A percentile compares a stretch with the other conserved stretches of the same genome.
These are phyloP conservation scores for Procavia capensis DNA, from an alignment of 2,113 vertebrate species.

Conservation along the genomic window DNA sequence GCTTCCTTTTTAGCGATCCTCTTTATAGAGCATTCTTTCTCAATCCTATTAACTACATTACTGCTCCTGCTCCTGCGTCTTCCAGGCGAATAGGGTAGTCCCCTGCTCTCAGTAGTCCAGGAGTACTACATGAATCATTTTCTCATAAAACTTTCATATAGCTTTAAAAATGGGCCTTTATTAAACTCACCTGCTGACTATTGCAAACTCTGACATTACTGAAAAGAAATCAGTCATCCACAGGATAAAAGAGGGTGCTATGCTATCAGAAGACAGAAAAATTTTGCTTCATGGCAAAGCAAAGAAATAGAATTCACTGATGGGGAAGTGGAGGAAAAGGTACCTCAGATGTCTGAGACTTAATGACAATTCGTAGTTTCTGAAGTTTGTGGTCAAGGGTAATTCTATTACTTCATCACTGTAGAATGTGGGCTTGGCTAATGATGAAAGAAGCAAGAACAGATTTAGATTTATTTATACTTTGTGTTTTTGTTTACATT, in stretches of 20 bases:
- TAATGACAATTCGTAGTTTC: background rate
- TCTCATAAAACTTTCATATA: background rate
- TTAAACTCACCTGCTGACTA: background rate
- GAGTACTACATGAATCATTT: background rate
- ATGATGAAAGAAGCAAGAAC: background rate
- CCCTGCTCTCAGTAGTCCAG: background rate
- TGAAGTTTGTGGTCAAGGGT: background rate
- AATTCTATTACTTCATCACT: background rate
- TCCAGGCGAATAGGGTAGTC: background rate
- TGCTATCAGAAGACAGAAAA: background rate
- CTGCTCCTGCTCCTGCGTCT: background rate
- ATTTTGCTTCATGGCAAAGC: background rate
- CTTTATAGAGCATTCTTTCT: background rate
- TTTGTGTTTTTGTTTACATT: background rate
- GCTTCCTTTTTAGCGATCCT: background rate
- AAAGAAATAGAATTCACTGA: background rate
- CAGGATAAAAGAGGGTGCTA: background rate
- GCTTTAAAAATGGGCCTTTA: constrained; percentile 31
- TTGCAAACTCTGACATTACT: constrained; percentile 13
- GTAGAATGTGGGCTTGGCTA: background rate
- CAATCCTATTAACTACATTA: background rate
- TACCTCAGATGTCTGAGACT: background rate
- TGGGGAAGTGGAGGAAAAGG: background rate
- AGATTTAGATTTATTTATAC: background rate
- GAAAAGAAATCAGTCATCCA: background rate